Conservation (phyloP, 2,888 invertebrate species). For the Prosopocoilus inquinatus region DNA sequence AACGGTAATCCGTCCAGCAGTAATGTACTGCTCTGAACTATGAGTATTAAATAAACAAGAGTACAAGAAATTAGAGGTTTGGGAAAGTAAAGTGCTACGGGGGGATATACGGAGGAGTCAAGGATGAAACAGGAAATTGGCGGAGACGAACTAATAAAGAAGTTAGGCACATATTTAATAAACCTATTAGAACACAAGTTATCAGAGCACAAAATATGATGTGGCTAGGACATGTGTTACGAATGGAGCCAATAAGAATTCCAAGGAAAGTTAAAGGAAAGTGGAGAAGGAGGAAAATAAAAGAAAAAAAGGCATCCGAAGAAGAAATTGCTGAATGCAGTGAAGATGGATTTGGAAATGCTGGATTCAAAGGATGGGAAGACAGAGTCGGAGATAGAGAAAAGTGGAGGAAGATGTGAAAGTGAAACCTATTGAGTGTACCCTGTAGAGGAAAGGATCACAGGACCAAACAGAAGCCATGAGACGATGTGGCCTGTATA, state of each 20-base stretch:
- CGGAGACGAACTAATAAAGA: constrained; percentile 6
- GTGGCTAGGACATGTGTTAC: constrained; percentile 12
- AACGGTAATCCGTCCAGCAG: constrained; percentile 2
- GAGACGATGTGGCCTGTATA: too few species aligned
- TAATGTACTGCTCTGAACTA: constrained; percentile 6
- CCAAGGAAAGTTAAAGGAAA: neutral
- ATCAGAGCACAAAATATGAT: constrained; percentile 10
- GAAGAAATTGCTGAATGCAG: too few species aligned
- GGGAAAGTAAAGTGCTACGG: constrained; percentile 16
- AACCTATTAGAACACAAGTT: constrained; percentile 1
- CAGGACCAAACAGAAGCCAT: too few species aligned
- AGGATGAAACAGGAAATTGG: constrained; percentile 4
- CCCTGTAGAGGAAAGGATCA: too few species aligned
- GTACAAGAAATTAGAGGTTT: constrained; percentile 9
- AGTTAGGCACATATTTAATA: constrained; percentile 3
- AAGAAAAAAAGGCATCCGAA: too few species aligned
- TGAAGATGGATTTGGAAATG: too few species aligned
- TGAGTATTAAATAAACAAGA: constrained; percentile 10
- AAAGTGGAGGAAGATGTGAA: too few species aligned
- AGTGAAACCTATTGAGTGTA: too few species aligned
- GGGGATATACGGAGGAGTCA: constrained; percentile 11
- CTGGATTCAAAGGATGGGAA: too few species aligned
- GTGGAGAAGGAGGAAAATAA: too few species aligned
- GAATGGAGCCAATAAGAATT: constrained; percentile 5
- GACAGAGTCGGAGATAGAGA: too few species aligned